These are phyloP conservation scores for Nothobranchius furzeri DNA, from an alignment of 2,113 vertebrate species.

Conservation along the genomic window DNA sequence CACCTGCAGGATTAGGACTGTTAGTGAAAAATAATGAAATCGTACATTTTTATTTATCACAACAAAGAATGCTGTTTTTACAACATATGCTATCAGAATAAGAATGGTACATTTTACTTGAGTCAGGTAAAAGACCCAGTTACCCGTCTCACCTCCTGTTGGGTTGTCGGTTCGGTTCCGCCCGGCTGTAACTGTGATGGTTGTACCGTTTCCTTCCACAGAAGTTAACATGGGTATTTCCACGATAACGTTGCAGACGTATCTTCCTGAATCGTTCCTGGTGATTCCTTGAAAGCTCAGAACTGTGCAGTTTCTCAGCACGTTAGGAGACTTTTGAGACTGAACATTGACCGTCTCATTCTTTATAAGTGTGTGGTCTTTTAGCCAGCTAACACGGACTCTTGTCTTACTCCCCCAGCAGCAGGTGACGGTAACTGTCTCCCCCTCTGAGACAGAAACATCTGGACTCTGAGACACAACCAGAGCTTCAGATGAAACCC, in stretches of 20 bases:
- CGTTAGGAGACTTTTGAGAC: fast-evolving
- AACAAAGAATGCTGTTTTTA: too few species aligned
- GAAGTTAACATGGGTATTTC: fast-evolving
- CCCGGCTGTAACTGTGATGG: conserved; percentile 28
- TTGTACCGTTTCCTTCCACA: background rate
- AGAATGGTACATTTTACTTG: too few species aligned
- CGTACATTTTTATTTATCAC: too few species aligned
- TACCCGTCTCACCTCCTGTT: too few species aligned
- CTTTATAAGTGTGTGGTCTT: fast-evolving
- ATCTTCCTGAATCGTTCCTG: background rate
- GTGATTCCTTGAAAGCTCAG: background rate
- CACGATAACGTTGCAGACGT: background rate
- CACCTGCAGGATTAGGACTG: fast-evolving
- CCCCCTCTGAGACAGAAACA: background rate
- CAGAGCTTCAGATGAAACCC: background rate
- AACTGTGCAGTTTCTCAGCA: background rate
- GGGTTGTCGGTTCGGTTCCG: fast-evolving
- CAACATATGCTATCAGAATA: too few species aligned
- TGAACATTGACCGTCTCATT: fast-evolving
- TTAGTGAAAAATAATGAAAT: fast-evolving
- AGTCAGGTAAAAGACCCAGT: too few species aligned
- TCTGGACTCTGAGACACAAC: conserved; percentile 15
- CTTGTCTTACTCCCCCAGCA: fast-evolving
- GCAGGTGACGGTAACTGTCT: background rate
- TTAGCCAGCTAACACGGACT: fast-evolving